Conservation (phyloP, 2,888 invertebrate genomes). For the Orchesellides sinensis region DNA sequence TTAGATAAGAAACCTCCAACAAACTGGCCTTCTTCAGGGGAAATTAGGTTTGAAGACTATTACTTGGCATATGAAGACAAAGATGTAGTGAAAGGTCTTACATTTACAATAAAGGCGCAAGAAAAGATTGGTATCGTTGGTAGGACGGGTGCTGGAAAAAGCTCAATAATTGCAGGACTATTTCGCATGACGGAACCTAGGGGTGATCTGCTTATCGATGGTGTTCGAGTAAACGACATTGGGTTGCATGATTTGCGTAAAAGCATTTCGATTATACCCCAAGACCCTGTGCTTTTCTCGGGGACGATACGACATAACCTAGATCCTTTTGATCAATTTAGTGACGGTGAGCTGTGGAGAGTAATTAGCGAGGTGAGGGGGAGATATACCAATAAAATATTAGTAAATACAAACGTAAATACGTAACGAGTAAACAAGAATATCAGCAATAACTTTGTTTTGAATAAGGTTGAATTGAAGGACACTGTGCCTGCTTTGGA, state of each 20-base stretch:
- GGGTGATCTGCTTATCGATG: slow-evolving; percentile 89
- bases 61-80: not conserved
- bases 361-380: slow-evolving; percentile 85
- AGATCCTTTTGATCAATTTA: slow-evolving; percentile 90
- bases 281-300: slow-evolving; percentile 92
- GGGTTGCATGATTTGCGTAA: slow-evolving; percentile 84
- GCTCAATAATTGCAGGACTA: slow-evolving; percentile 86
- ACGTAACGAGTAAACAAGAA: not conserved
- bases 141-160: slow-evolving; percentile 72
- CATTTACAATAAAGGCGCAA: not conserved
- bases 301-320: slow-evolving; percentile 90
- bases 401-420: not conserved
- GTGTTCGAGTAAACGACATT: slow-evolving; percentile 76
- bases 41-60: not conserved
- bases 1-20: not conserved
- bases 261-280: slow-evolving; percentile 94
- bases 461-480: slow-evolving; percentile 85
- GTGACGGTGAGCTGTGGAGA: slow-evolving; percentile 89
- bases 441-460: not conserved
- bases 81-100: not conserved
- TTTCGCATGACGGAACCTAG: slow-evolving; percentile 89
- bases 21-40: not conserved
- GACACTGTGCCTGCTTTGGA: slow-evolving; percentile 84
- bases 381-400: not conserved
- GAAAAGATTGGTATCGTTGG: slow-evolving; percentile 73